Percentiles rank a stretch among this genome's conserved stretches.
Conservation (phyloP, 2,888 invertebrate genomes). For the Pinctada fucata region DNA sequence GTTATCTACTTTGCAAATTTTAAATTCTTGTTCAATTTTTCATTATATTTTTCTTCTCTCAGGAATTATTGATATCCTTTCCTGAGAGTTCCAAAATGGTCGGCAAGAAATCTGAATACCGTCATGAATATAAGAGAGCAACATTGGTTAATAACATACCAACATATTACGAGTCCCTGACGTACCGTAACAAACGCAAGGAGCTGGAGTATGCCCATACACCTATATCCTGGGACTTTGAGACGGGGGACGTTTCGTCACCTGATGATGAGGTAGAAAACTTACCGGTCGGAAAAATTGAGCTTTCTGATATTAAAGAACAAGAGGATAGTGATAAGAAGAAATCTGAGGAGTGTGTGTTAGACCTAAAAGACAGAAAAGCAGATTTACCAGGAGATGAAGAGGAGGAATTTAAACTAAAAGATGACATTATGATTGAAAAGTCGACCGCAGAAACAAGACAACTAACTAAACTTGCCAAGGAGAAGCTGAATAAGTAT, state of each 20-base stretch:
- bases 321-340: slow-evolving; percentile 32
- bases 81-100: slow-evolving; percentile 47
- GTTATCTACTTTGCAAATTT: too few species aligned
- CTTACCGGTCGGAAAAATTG: slow-evolving; percentile 13
- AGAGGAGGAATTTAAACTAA: slow-evolving; percentile 33
- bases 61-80: too few species aligned
- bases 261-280: slow-evolving; percentile 30
- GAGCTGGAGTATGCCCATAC: slow-evolving; percentile 65
- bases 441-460: slow-evolving; percentile 32
- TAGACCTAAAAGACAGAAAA: slow-evolving; percentile 44
- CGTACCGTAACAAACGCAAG: slow-evolving; percentile 56
- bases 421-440: slow-evolving; percentile 46
- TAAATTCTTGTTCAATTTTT: too few species aligned
- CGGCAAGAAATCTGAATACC: slow-evolving; percentile 63
- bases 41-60: too few species aligned
- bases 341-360: slow-evolving; percentile 20
- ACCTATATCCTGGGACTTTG: slow-evolving; percentile 60
- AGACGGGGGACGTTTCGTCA: slow-evolving; percentile 44
- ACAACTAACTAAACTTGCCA: slow-evolving; percentile 48
- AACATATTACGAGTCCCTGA: slow-evolving; percentile 58
- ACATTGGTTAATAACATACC: slow-evolving; percentile 56
- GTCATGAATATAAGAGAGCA: slow-evolving; percentile 57
- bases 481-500: slow-evolving; percentile 55
- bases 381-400: slow-evolving; percentile 21
- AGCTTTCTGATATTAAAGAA: slow-evolving; percentile 17